Conservation (phyloP, 2,113 vertebrate genomes). For the Nannospalax galili region DNA sequence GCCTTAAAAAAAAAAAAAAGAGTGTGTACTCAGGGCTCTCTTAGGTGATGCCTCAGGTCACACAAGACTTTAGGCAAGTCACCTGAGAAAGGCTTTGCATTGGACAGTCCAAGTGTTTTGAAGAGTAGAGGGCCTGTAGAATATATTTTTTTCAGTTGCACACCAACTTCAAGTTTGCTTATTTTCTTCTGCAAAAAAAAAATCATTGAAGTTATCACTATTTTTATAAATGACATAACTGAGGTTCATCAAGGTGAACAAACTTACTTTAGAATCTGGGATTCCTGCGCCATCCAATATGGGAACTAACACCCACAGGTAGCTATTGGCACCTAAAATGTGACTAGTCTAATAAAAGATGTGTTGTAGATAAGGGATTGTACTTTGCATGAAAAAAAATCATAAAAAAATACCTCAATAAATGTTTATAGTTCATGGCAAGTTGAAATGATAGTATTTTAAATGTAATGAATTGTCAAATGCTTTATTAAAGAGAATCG, state of each 20-base stretch:
- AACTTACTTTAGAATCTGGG: conserved; percentile 3
- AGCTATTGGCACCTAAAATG: neutral
- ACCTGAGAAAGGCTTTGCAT: neutral
- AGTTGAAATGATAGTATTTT: neutral
- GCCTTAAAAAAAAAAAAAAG: neutral
- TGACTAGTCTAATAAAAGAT: neutral
- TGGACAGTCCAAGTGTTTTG: neutral
- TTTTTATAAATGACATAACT: conserved; percentile 16
- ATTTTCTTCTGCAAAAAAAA: conserved; percentile 31
- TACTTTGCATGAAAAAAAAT: neutral
- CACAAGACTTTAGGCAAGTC: neutral
- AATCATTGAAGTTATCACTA: neutral
- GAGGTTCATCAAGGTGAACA: neutral
- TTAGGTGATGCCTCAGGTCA: neutral
- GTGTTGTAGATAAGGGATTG: neutral
- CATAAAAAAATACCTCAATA: neutral
- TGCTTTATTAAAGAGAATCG: neutral
- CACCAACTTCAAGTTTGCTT: conserved; percentile 1
- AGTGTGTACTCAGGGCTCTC: neutral
- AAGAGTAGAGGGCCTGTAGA: neutral
- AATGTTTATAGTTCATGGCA: neutral
- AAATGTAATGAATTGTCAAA: neutral
- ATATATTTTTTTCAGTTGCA: neutral
- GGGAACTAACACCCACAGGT: neutral
- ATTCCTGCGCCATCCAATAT: neutral